Percentiles rank a stretch among this genome's conserved stretches.
Conservation (phyloP, 2,113 vertebrate species). For the Gymnocephalus cernua region DNA sequence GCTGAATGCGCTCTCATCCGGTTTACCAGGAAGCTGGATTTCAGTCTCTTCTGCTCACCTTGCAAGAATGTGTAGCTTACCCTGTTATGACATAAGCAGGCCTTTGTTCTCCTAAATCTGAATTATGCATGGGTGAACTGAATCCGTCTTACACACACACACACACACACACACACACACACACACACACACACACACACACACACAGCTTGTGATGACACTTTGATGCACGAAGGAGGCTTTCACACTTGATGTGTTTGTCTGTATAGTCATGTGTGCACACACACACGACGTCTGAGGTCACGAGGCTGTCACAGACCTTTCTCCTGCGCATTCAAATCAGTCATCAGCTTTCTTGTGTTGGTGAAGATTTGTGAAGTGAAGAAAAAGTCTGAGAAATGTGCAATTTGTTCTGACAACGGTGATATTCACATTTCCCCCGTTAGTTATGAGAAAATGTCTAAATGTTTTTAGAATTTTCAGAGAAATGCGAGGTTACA, state of each 20-base stretch:
- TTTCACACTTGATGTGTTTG: slow-evolving; percentile 37
- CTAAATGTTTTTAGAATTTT: no score
- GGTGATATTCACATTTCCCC: not conserved
- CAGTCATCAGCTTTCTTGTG: not conserved
- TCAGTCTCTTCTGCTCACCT: slow-evolving; percentile 66
- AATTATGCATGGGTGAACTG: slow-evolving; percentile 73
- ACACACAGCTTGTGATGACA: slow-evolving; percentile 40
- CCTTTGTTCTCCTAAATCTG: slow-evolving; percentile 74
- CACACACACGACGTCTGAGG: not conserved
- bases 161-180: slow-evolving; percentile 28
- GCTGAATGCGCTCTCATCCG: slow-evolving; percentile 44
- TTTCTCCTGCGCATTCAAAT: not conserved
- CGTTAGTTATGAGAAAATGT: not conserved
- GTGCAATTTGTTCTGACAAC: not conserved
- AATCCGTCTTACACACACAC: slow-evolving; percentile 55
- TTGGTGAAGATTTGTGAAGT: not conserved
- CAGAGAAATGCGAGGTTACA: no score
- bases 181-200: slow-evolving; percentile 34
- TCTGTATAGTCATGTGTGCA: not conserved
- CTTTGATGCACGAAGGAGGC: slow-evolving; percentile 43
- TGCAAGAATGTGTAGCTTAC: slow-evolving; percentile 71
- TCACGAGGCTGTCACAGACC: not conserved
- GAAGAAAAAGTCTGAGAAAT: not conserved
- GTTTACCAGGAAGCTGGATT: slow-evolving; percentile 66
- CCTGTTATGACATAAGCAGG: slow-evolving; percentile 74